Conservation (phyloP, 2,113 vertebrate species). For the Pachycephala philippinensis region DNA sequence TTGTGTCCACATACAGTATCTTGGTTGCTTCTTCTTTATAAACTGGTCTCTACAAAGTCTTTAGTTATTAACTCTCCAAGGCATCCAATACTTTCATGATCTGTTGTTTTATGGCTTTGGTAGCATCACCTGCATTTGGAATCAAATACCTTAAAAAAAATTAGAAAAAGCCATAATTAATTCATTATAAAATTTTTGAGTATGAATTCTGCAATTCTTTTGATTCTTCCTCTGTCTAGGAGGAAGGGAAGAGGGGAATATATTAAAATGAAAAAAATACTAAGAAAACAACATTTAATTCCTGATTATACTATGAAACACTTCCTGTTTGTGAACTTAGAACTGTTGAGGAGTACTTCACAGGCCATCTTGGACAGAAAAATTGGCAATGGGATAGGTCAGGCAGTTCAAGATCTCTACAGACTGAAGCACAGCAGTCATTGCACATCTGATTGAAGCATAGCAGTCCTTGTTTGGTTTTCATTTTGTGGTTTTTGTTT, state of each 20-base stretch:
- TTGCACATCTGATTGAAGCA: not conserved
- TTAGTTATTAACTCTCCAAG: constrained; percentile 88
- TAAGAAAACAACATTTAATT: not conserved
- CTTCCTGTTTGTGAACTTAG: not conserved
- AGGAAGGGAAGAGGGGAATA: not conserved
- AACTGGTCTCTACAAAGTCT: constrained; percentile 36
- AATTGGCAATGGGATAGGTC: not conserved
- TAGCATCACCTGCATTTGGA: constrained; percentile 96
- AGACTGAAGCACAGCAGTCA: too few species aligned
- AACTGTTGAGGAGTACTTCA: not conserved
- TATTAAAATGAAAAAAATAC: not conserved
- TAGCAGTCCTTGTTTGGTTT: not conserved
- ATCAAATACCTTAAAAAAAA: constrained; percentile 87
- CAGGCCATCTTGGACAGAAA: not conserved
- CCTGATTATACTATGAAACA: not conserved
- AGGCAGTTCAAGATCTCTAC: not conserved
- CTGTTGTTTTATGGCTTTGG: constrained; percentile 99
- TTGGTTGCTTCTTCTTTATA: constrained; percentile 63
- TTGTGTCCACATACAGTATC: constrained; percentile 61
- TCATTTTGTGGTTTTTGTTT: not conserved
- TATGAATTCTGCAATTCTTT: not conserved
- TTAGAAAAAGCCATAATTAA: not conserved
- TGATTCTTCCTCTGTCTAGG: not conserved
- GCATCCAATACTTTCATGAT: constrained; percentile 99
- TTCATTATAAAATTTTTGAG: not conserved